Conservation (phyloP, 2,113 vertebrate species). For the Strix aluco region DNA sequence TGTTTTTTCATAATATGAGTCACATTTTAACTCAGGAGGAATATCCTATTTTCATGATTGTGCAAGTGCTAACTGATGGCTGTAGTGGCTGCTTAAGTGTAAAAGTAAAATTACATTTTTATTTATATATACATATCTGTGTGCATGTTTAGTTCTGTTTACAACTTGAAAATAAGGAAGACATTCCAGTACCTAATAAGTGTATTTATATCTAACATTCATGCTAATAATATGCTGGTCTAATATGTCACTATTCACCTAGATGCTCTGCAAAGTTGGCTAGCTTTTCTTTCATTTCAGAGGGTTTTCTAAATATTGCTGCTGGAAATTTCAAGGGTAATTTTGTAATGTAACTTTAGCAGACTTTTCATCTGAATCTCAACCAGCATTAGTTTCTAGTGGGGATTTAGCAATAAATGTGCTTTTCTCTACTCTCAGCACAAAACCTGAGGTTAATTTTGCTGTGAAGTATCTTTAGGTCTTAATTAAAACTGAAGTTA, state of each 20-base stretch:
- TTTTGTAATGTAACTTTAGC: neutral
- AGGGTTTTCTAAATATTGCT: neutral
- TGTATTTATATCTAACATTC: neutral
- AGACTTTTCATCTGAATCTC: neutral
- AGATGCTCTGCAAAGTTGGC: neutral
- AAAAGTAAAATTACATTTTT: neutral
- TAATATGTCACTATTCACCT: neutral
- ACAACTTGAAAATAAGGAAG: neutral
- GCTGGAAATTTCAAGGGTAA: neutral
- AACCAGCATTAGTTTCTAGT: neutral
- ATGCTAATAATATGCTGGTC: neutral
- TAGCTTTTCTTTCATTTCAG: neutral
- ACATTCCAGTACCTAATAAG: neutral
- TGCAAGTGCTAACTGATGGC: neutral
- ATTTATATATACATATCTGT: neutral
- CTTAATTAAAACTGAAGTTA: conserved; percentile 26
- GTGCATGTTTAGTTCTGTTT: neutral
- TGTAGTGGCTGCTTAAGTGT: neutral
- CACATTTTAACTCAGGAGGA: neutral
- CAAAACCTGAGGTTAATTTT: conserved; percentile 34
- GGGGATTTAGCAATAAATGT: neutral
- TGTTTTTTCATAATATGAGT: neutral
- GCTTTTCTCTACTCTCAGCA: neutral
- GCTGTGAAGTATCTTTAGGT: neutral
- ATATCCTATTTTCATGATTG: neutral